Percentiles rank a stretch among this genome's conserved stretches.
phyloP scores from a whole-genome alignment of 2,888 invertebrate species.

The Clunio marinus region DNA sequence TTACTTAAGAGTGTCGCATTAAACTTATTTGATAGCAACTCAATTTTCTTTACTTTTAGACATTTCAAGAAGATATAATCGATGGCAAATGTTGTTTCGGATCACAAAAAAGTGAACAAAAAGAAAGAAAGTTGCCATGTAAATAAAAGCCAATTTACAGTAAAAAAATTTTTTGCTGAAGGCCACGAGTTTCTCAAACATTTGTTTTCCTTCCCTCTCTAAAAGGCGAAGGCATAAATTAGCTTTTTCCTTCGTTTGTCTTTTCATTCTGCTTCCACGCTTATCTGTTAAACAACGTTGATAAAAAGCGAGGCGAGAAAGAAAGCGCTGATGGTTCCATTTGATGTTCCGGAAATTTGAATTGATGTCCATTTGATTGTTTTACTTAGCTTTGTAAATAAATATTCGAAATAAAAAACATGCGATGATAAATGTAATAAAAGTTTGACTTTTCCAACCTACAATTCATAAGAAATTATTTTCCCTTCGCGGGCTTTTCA shows the following conservation, averaged over 20 bases:
- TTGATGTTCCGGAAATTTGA: not conserved
- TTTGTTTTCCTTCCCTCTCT: not conserved
- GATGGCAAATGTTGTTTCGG: too few relatives aligned
- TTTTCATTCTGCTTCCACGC: not conserved
- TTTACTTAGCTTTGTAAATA: not conserved
- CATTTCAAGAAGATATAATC: too few relatives aligned
- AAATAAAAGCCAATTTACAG: not conserved
- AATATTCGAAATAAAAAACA: too few relatives aligned
- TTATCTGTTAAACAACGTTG: too few relatives aligned
- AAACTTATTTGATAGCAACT: too few relatives aligned
- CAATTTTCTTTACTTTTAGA: too few relatives aligned
- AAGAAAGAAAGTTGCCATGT: not conserved
- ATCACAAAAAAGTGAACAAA: too few relatives aligned
- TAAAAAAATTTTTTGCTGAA: too few relatives aligned
- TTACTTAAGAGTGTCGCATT: too few relatives aligned
- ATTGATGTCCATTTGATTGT: slow-evolving; percentile 1
- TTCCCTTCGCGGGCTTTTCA: too few relatives aligned
- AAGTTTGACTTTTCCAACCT: not conserved
- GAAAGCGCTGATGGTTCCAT: not conserved
- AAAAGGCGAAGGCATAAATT: not conserved
- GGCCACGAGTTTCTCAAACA: not conserved
- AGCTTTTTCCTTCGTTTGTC: not conserved
- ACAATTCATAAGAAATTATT: too few relatives aligned
- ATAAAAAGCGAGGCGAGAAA: not conserved
- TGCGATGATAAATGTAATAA: too few relatives aligned